Evolutionary conservation across 2,797 vertebrate genomes (phyloP).

Genomic region (Ctenosaura bakeri): DNA sequence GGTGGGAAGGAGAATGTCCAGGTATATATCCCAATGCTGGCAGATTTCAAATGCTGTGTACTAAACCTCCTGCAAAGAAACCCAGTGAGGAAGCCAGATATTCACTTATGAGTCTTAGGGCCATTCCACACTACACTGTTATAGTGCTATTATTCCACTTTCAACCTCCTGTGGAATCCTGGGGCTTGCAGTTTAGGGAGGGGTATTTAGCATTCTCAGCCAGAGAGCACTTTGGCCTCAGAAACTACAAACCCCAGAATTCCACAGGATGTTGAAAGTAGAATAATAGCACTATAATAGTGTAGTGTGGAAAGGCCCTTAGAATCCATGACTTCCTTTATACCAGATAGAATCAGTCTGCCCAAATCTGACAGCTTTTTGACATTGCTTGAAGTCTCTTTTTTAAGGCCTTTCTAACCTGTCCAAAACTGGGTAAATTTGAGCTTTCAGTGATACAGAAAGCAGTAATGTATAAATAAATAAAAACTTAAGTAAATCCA

Average conservation of each 20-base stretch:
- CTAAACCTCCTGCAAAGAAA: neutral
- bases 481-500: neutral
- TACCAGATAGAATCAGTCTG: neutral
- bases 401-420: neutral
- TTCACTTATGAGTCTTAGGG: too few species aligned
- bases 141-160: too few species aligned
- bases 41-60: neutral
- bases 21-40: neutral
- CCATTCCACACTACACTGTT: too few species aligned
- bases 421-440: neutral
- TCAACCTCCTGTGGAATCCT: too few species aligned
- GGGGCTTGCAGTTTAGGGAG: too few species aligned
- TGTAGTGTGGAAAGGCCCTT: too few species aligned
- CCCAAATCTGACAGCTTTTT: neutral
- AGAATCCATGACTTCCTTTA: too few species aligned
- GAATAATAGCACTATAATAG: too few species aligned
- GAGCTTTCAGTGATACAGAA: neutral
- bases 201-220: neutral
- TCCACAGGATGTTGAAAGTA: too few species aligned
- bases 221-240: too few species aligned
- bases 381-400: neutral
- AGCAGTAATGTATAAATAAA: neutral
- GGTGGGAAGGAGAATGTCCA: neutral
- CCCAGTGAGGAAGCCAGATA: neutral
- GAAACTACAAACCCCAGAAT: too few species aligned